Evolutionary conservation across 2,797 vertebrate genomes (phyloP), one percentile per base, ranked within the genome.

Genomic region (Loris lydekkerianus): DNA sequence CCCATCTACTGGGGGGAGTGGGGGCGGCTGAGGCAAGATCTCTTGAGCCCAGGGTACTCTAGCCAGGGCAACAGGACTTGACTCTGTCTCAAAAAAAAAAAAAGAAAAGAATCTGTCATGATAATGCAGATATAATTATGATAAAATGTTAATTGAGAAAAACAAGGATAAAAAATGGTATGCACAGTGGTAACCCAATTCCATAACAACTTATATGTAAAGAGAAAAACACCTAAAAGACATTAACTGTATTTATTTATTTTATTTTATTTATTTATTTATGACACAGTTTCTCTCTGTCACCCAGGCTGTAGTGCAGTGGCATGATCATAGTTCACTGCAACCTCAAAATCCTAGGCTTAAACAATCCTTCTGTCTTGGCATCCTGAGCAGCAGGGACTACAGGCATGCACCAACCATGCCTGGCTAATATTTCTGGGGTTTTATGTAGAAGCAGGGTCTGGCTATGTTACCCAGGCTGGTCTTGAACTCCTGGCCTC

Each of bases 81-180:
- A 13, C 46, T 49, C 46, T 11, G 46, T 49, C 46, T 49, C 10
- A 49, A 49, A 49, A 49, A 49, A 11, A 49, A 49, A 49, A 49
- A 49, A 46, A 46, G 46, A 49, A 49, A 96, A 88, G 63, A 34
- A 69, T 72, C 60, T 89, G n/a, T 72, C 29, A 37, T 61, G 73
- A 75, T 49, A 49, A 91, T 29, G 6, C 18, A 89, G 60, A 93
- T 61, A 95, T 53, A 31, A 40, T 92, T 95, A 56, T 25, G 31
- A 88, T 82, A 89, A 92, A 88, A 78, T 81, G 17, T 49, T 81
- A 89, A 92, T 18, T 91, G 77, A 88, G 37, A 70, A 63, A 81
- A 13, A 82, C 83, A 86, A 84, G 18, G 69, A 77, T 14, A 94
- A 14, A 85, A 94, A 70, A 67, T 11, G 65, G 0, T 53, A 86